Conservation (phyloP, 2,113 vertebrate genomes). For the Hemichromis elongatus region DNA sequence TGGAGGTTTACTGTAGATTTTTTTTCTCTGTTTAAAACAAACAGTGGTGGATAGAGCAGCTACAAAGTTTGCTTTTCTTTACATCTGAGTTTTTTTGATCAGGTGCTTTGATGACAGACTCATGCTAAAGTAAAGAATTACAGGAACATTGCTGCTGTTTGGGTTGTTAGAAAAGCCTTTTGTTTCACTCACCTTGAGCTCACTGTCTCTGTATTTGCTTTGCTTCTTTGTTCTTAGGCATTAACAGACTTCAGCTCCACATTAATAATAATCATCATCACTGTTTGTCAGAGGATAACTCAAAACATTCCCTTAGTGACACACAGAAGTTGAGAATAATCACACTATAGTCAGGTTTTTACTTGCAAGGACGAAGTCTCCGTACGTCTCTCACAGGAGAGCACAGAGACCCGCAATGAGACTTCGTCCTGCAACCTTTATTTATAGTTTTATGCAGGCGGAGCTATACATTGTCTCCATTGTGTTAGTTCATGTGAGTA, state of each 20-base stretch:
- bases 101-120: accelerated
- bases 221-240: background rate
- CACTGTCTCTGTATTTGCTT: accelerated
- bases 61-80: background rate
- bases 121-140: background rate
- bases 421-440: too few species aligned
- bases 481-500: too few species aligned
- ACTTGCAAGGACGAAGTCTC: too few species aligned
- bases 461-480: too few species aligned
- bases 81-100: accelerated
- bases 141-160: accelerated
- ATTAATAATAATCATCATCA: accelerated
- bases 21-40: background rate
- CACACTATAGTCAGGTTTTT: too few species aligned
- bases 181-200: background rate
- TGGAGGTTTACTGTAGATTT: accelerated
- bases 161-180: accelerated
- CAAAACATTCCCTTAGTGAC: too few species aligned
- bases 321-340: too few species aligned
- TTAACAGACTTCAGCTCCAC: accelerated
- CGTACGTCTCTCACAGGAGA: too few species aligned
- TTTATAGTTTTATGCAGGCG: too few species aligned
- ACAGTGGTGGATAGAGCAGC: accelerated
- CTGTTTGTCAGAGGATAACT: too few species aligned
- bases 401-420: too few species aligned